A percentile compares a stretch with the other conserved stretches of the same genome.
These are phyloP conservation scores for Dromiciops gliroides DNA, from an alignment of 2,113 vertebrate species.

Conservation along the genomic window DNA sequence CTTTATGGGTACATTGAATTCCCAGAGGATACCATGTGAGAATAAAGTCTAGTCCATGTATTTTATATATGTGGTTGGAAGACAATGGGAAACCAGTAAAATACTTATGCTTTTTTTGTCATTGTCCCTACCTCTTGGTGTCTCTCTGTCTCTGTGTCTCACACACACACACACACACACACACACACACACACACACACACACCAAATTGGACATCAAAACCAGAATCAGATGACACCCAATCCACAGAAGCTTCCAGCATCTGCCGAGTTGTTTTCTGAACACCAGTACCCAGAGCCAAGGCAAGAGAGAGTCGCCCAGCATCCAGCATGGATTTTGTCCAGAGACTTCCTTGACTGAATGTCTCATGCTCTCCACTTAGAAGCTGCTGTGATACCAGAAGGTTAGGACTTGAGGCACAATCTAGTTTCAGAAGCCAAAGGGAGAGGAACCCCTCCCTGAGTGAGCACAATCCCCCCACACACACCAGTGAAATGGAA, in stretches of 20 bases:
- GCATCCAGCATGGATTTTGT: constrained; percentile 64
- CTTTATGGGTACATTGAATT: neutral
- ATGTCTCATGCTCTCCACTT: constrained; percentile 61
- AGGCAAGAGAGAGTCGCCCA: constrained; percentile 43
- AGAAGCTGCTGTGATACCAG: constrained; percentile 66
- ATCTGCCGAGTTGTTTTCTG: constrained; percentile 60
- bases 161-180: neutral
- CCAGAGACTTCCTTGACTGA: constrained; percentile 60
- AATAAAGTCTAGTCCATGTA: neutral
- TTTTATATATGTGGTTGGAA: no score
- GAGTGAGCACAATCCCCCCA: constrained; percentile 52
- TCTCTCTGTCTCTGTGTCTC: no score
- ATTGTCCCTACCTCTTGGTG: no score
- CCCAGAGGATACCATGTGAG: neutral
- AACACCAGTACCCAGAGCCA: constrained; percentile 47
- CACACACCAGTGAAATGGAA: no score
- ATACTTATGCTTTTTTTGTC: no score
- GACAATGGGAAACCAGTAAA: no score
- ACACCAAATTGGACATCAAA: constrained; percentile 28
- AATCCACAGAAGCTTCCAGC: constrained; percentile 14
- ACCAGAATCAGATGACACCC: constrained; percentile 51
- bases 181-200: constrained; percentile 28
- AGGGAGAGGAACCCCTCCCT: constrained; percentile 5
- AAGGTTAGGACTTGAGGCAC: constrained; percentile 66
- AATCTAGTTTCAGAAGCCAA: constrained; percentile 43